Evolutionary conservation across 2,888 invertebrate genomes (phyloP).

Genomic region (Tyria jacobaeae): DNA sequence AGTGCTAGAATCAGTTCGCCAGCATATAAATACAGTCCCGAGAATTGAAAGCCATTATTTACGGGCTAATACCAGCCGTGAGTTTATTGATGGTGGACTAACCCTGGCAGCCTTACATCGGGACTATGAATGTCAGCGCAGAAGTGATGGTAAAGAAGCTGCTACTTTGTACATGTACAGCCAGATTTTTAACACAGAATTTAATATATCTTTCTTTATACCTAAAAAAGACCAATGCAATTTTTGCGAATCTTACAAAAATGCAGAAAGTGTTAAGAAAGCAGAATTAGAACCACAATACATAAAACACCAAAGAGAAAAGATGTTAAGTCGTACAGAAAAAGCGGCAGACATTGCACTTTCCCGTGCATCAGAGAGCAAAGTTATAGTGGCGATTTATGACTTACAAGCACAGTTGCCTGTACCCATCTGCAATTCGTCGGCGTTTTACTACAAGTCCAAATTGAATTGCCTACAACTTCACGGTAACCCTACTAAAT

Average conservation of each 20-base stretch:
- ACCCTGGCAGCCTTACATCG: too few relatives aligned
- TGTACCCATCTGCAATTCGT: constrained; percentile 8
- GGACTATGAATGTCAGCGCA: too few relatives aligned
- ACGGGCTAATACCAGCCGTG: not conserved
- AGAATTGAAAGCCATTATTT: not conserved
- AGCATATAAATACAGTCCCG: not conserved
- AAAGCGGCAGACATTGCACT: not conserved
- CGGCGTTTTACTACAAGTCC: constrained; percentile 9
- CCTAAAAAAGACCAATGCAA: not conserved
- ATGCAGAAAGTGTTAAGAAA: not conserved
- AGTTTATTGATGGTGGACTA: not conserved
- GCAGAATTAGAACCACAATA: not conserved
- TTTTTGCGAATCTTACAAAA: not conserved
- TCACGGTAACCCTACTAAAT: not conserved
- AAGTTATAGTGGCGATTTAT: not conserved
- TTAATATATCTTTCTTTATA: not conserved
- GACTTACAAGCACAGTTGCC: constrained; percentile 8
- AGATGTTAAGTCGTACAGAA: not conserved
- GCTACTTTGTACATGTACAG: not conserved
- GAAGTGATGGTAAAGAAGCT: too few relatives aligned
- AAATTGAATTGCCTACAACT: constrained; percentile 3
- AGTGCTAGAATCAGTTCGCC: not conserved
- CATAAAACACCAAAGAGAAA: not conserved
- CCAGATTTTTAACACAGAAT: not conserved
- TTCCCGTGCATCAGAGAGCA: too few relatives aligned